phyloP scores from a whole-genome alignment of 2,113 vertebrate genomes.

The Saccopteryx leptura region DNA sequence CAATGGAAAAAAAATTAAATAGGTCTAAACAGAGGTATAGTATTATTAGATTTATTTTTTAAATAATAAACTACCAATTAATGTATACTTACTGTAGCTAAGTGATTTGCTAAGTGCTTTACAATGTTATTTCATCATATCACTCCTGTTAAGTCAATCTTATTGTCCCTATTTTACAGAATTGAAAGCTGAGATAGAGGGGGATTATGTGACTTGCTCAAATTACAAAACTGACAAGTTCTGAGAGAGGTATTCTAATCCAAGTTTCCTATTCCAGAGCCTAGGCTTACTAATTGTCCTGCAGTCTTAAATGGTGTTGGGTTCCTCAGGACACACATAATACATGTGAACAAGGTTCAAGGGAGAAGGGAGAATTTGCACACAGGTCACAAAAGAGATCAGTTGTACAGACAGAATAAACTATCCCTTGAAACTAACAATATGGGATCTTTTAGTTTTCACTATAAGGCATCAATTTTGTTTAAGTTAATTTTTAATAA shows the following conservation, averaged over 20 bases:
- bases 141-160: background rate
- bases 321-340: background rate
- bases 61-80: background rate
- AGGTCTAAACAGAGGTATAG: background rate
- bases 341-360: background rate
- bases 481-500: conserved; percentile 45
- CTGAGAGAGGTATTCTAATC: background rate
- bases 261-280: background rate
- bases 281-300: background rate
- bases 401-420: background rate
- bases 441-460: background rate
- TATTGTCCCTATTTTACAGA: background rate
- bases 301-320: background rate
- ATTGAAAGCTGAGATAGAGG: background rate
- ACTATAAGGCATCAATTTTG: background rate
- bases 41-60: background rate
- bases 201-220: background rate
- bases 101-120: background rate
- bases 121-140: conserved; percentile 26
- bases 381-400: background rate
- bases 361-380: background rate
- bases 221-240: background rate
- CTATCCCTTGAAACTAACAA: background rate
- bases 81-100: background rate
- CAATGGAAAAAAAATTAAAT: background rate